Percentiles rank a stretch among this genome's conserved stretches.
phyloP scores from a whole-genome alignment of 2,113 vertebrate species.

The Irena cyanogastra region DNA sequence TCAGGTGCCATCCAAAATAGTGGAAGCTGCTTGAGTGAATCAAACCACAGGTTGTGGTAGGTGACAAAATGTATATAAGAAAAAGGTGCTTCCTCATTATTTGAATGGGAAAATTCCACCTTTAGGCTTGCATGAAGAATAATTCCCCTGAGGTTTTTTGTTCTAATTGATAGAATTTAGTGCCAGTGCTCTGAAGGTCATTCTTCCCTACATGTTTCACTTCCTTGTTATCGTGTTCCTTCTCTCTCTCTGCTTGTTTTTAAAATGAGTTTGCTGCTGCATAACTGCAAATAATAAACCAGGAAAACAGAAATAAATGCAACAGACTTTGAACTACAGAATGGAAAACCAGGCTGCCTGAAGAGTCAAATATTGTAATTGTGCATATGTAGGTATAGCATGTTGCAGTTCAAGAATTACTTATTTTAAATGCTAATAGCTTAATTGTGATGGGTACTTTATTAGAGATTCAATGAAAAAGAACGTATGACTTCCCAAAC shows the following conservation, averaged over 20 bases:
- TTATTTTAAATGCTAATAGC: not conserved
- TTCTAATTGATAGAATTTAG: not conserved
- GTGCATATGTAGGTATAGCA: not conserved
- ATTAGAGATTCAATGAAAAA: slow-evolving; percentile 11
- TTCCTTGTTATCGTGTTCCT: not conserved
- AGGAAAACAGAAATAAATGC: fast-evolving
- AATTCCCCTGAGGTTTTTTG: not conserved
- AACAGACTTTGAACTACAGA: not conserved
- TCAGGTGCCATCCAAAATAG: not conserved
- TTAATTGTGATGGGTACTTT: not conserved
- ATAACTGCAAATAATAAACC: not conserved
- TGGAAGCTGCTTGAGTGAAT: not conserved
- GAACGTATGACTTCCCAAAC: not conserved
- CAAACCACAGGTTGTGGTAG: not conserved
- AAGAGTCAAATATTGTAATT: not conserved
- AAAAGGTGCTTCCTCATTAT: not conserved
- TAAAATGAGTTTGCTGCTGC: not conserved
- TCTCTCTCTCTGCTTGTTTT: not conserved
- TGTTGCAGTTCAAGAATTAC: not conserved
- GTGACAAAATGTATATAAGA: not conserved
- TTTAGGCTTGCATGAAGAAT: not conserved
- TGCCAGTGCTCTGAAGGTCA: not conserved
- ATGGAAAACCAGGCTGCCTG: not conserved
- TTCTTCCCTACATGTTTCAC: not conserved
- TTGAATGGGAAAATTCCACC: not conserved